Conservation (phyloP, 2,113 vertebrate species). For the Mormyrus iriodes region DNA sequence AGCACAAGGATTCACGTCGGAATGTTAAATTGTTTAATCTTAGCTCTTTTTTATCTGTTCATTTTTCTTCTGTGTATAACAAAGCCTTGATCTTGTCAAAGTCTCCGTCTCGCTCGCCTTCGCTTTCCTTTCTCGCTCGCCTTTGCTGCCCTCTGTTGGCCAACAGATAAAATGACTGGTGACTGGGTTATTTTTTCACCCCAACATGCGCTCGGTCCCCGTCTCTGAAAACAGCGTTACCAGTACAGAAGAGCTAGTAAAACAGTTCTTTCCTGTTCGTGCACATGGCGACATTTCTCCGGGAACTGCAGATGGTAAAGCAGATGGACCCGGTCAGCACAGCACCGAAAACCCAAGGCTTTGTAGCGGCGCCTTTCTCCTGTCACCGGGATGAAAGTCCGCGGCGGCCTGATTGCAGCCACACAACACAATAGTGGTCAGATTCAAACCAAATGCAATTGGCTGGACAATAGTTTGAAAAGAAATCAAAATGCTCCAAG, state of each 20-base stretch:
- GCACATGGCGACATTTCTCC: neutral
- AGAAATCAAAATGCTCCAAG: neutral
- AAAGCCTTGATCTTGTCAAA: conserved; percentile 13
- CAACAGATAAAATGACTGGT: neutral
- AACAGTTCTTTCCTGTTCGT: neutral
- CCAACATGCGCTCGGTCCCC: neutral
- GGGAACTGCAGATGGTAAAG: neutral
- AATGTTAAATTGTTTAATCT: conserved; percentile 10
- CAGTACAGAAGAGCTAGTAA: neutral
- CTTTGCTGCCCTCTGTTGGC: conserved; percentile 9
- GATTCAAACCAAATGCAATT: neutral
- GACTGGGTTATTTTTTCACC: neutral
- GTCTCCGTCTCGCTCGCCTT: neutral
- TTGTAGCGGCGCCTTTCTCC: neutral
- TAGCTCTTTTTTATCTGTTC: conserved; percentile 12
- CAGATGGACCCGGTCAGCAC: neutral
- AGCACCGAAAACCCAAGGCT: neutral
- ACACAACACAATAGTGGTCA: neutral
- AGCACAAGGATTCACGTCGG: conserved; percentile 8
- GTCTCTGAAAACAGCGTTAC: neutral
- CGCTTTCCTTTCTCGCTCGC: neutral
- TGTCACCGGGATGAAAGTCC: neutral
- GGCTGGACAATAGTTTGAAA: neutral
- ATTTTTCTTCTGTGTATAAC: conserved; percentile 14
- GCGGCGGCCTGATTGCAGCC: neutral